Evolutionary conservation across 2,797 vertebrate genomes (phyloP).

Genomic region (Chiroxiphia lanceolata): DNA sequence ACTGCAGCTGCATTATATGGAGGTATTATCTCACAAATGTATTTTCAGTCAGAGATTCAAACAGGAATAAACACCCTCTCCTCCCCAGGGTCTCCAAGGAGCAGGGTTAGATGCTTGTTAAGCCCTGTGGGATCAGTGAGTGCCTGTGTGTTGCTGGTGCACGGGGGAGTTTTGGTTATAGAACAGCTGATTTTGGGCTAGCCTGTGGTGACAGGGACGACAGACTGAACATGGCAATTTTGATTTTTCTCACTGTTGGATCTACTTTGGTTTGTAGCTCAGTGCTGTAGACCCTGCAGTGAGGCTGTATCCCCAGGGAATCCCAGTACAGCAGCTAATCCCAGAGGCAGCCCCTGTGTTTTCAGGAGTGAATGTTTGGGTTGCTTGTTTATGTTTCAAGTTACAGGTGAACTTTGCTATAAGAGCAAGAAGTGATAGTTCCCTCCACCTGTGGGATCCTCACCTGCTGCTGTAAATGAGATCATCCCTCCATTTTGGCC

Average conservation of each 20-base stretch:
- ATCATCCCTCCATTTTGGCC: not conserved
- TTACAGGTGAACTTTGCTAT: not conserved
- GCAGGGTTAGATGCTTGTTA: not conserved
- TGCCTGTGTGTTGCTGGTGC: not conserved
- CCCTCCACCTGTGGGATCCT: not conserved
- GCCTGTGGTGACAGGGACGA: not conserved
- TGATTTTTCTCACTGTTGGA: not conserved
- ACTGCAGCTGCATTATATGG: not conserved
- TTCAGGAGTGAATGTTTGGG: not conserved
- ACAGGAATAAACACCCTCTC: not conserved
- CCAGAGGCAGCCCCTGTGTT: not conserved
- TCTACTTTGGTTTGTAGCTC: not conserved
- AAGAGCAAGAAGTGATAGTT: not conserved
- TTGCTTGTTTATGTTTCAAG: not conserved
- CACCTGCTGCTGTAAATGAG: not conserved
- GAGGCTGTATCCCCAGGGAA: not conserved
- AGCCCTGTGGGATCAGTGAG: accelerated
- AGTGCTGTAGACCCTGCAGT: not conserved
- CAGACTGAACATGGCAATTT: not conserved
- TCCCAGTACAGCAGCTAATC: not conserved
- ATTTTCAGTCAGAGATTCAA: not conserved
- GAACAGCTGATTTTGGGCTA: not conserved
- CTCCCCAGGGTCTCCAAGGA: not conserved
- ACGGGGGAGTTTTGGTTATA: not conserved
- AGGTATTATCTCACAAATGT: not conserved